Evolutionary conservation across 37 sponge, comb jelly and placozoan species (phyloP).

Genomic region (Ianthella basta): DNA sequence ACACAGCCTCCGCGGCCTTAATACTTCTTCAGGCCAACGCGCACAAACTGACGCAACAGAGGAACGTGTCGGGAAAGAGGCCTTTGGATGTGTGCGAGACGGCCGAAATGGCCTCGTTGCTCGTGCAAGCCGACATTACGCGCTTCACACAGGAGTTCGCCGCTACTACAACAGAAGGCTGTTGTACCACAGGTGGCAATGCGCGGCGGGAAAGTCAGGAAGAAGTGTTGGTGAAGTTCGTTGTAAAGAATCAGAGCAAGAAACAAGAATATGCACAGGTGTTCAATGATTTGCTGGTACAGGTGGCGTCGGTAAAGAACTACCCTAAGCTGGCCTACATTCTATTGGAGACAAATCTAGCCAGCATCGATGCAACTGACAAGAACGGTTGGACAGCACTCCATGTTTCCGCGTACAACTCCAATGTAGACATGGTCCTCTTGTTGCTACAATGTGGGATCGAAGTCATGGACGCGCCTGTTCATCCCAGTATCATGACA

Average conservation of each 20-base stretch:
- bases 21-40: slow-evolving; percentile 37
- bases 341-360: slow-evolving; percentile 26
- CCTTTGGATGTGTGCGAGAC: slow-evolving; percentile 72
- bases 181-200: background rate
- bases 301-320: slow-evolving; percentile 75
- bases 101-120: slow-evolving; percentile 65
- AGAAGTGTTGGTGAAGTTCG: slow-evolving; percentile 1
- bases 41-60: slow-evolving; percentile 32
- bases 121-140: slow-evolving; percentile 59
- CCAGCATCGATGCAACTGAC: slow-evolving; percentile 42
- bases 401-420: slow-evolving; percentile 65
- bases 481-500: slow-evolving; percentile 2
- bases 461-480: background rate
- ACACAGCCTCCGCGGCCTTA: slow-evolving; percentile 56
- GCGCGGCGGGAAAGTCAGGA: background rate
- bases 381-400: slow-evolving; percentile 62
- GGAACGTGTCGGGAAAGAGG: slow-evolving; percentile 54
- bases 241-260: background rate
- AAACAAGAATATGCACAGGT: slow-evolving; percentile 31
- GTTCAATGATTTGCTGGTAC: slow-evolving; percentile 40
- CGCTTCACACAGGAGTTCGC: slow-evolving; percentile 3
- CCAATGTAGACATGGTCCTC: slow-evolving; percentile 41
- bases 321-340: slow-evolving; percentile 53
- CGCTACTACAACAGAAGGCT: background rate
- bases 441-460: slow-evolving; percentile 58